Evolutionary conservation across 2,797 vertebrate genomes (phyloP).

Genomic region (Xerus rutilus): DNA sequence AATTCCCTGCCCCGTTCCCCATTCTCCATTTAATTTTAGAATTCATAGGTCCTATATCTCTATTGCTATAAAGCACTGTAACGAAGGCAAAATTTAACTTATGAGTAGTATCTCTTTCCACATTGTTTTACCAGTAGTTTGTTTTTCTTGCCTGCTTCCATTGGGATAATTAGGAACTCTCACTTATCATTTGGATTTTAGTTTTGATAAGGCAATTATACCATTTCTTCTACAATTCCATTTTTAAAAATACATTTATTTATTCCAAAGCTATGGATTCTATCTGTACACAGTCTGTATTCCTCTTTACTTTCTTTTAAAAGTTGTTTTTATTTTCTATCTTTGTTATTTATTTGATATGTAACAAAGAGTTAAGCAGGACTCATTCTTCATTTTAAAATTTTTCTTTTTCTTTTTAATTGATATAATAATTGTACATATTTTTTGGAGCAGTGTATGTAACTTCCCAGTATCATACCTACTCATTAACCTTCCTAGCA

Average conservation of each 20-base stretch:
- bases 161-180: neutral
- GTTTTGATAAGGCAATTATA: neutral
- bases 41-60: neutral
- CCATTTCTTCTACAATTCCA: neutral
- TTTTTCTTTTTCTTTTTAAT: too few relatives aligned
- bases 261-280: neutral
- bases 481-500: rapidly evolving
- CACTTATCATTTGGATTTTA: neutral
- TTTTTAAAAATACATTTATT: neutral
- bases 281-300: neutral
- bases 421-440: neutral
- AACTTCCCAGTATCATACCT: neutral
- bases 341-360: neutral
- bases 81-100: neutral
- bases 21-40: neutral
- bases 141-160: neutral
- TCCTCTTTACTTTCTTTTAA: neutral
- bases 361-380: neutral
- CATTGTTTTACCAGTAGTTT: neutral
- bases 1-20: rapidly evolving
- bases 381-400: too few relatives aligned
- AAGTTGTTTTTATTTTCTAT: neutral
- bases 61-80: neutral
- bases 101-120: neutral
- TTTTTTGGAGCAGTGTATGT: neutral